phyloP scores from a whole-genome alignment of 2,888 invertebrate species.

The Onchidella celtica region DNA sequence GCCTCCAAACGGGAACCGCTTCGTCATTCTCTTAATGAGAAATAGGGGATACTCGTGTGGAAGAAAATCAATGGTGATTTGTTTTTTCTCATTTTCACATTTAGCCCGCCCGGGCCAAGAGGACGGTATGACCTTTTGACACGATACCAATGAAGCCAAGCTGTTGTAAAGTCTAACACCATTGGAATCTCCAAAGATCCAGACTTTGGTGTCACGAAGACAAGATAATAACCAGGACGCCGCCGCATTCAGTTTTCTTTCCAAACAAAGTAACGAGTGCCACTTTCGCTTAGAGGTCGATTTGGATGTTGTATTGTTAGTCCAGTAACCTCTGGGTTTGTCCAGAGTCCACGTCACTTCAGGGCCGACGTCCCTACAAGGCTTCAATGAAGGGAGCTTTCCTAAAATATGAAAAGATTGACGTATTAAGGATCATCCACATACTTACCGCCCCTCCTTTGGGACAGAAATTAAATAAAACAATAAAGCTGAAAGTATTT shows the following conservation, averaged over 20 bases:
- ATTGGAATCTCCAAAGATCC: constrained; percentile 44
- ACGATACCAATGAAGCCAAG: background rate
- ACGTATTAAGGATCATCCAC: too few relatives aligned
- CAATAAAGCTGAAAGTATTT: too few relatives aligned
- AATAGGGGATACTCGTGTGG: constrained; percentile 32
- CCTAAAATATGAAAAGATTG: constrained; percentile 17
- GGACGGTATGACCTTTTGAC: background rate
- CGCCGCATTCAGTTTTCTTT: background rate
- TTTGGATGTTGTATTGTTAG: too few relatives aligned
- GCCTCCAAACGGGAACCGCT: background rate
- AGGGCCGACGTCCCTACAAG: constrained; percentile 1
- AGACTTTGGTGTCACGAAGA: constrained; percentile 17
- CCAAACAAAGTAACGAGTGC: constrained; percentile 15
- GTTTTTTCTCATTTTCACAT: background rate
- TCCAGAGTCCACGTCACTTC: constrained; percentile 13
- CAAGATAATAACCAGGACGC: background rate
- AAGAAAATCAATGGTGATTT: background rate
- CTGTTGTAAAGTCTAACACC: background rate
- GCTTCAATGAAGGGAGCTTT: background rate
- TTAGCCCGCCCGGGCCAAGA: background rate
- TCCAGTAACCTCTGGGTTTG: constrained; percentile 31
- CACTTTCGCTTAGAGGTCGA: background rate
- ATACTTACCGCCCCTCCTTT: too few relatives aligned
- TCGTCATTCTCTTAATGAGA: background rate
- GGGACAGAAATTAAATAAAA: too few relatives aligned